Evolutionary conservation across 2,113 vertebrate species (phyloP).

Genomic region (Prunella fulvescens): DNA sequence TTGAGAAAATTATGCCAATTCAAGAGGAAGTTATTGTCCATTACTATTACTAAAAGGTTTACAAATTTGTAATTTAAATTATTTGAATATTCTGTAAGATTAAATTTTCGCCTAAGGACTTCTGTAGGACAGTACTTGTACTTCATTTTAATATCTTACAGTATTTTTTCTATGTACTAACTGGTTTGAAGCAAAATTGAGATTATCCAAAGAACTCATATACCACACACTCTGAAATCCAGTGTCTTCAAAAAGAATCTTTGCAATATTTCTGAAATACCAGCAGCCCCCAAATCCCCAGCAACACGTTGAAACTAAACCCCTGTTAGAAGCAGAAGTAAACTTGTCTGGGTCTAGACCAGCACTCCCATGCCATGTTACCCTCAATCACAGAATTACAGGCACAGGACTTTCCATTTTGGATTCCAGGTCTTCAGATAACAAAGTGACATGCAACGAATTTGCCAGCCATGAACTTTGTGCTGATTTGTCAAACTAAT

Average conservation of each 20-base stretch:
- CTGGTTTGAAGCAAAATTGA: background rate
- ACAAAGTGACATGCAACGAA: background rate
- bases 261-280: background rate
- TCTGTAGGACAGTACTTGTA: background rate
- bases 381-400: background rate
- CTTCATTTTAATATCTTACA: background rate
- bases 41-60: background rate
- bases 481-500: background rate
- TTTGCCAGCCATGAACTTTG: background rate
- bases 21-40: background rate
- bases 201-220: background rate
- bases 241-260: background rate
- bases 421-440: background rate
- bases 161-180: background rate
- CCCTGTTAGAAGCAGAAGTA: background rate
- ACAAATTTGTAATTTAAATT: conserved; percentile 3
- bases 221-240: background rate
- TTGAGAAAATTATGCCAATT: background rate
- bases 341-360: background rate
- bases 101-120: background rate
- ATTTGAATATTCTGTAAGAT: background rate
- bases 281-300: background rate
- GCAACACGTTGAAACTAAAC: background rate
- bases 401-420: background rate
- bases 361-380: background rate